Conservation (phyloP, 2,888 invertebrate genomes). For the Apamea epomidion region DNA sequence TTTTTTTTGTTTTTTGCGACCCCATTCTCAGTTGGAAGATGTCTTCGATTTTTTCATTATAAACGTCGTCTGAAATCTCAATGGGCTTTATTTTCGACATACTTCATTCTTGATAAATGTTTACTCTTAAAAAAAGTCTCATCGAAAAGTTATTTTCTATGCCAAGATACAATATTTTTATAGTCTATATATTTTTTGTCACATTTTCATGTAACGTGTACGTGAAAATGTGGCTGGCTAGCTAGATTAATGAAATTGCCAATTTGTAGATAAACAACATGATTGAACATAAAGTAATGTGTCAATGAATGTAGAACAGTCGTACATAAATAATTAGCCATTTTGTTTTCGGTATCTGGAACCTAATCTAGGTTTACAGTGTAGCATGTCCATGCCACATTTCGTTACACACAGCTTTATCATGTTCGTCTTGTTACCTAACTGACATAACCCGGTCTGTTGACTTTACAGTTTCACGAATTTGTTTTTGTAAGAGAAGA, state of each 20-base stretch:
- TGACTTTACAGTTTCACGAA: slow-evolving; percentile 24
- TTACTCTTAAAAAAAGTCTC: background rate
- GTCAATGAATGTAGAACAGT: slow-evolving; percentile 41
- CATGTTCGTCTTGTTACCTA: slow-evolving; percentile 38
- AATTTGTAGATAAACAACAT: slow-evolving; percentile 5
- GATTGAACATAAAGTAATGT: slow-evolving; percentile 10
- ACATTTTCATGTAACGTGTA: background rate
- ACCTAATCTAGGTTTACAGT: slow-evolving; percentile 54
- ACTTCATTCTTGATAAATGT: background rate
- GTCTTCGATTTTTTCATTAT: background rate
- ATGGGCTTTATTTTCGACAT: background rate
- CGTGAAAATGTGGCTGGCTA: background rate
- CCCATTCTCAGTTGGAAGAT: background rate
- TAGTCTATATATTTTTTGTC: background rate
- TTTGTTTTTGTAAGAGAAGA: background rate
- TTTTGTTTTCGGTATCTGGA: slow-evolving; percentile 43
- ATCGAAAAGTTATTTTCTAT: background rate
- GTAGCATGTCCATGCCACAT: slow-evolving; percentile 44
- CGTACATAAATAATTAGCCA: slow-evolving; percentile 53
- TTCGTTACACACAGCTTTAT: slow-evolving; percentile 45
- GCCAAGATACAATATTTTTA: background rate
- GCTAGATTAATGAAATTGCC: background rate
- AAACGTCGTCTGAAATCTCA: background rate
- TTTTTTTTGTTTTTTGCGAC: background rate
- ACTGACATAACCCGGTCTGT: slow-evolving; percentile 50